Percentiles rank a stretch among this genome's conserved stretches.
Evolutionary conservation across 2,797 vertebrate genomes (phyloP).

Genomic region (Uromys caudimaculatus): DNA sequence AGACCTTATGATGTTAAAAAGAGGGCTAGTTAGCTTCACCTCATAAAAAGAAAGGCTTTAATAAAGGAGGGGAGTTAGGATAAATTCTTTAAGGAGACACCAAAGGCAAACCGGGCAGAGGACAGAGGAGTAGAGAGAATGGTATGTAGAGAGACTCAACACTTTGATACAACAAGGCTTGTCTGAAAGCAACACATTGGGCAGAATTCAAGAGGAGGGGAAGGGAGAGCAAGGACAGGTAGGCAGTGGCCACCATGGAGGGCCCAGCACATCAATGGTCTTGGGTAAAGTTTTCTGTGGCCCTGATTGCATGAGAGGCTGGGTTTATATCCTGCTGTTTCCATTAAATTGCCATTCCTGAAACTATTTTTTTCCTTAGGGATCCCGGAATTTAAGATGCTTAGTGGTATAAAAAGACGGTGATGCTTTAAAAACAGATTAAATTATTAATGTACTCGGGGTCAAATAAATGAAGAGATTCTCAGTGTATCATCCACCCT

Average conservation of each 20-base stretch:
- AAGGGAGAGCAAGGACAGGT: background rate
- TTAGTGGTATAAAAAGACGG: background rate
- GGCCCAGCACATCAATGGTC: background rate
- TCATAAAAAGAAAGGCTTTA: background rate
- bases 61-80: background rate
- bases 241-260: background rate
- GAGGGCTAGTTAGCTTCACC: background rate
- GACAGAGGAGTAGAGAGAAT: background rate
- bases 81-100: background rate
- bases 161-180: background rate
- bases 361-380: background rate
- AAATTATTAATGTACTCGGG: background rate
- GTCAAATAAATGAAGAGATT: constrained; percentile 18
- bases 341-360: background rate
- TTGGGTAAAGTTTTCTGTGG: background rate
- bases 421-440: background rate
- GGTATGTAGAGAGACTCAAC: fast-evolving
- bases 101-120: background rate
- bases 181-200: fast-evolving
- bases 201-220: background rate
- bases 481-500: background rate
- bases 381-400: background rate
- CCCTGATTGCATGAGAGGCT: background rate
- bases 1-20: background rate
- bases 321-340: background rate